Evolutionary conservation across 2,113 vertebrate species (phyloP).

Genomic region (Ceuthmochares aereus): DNA sequence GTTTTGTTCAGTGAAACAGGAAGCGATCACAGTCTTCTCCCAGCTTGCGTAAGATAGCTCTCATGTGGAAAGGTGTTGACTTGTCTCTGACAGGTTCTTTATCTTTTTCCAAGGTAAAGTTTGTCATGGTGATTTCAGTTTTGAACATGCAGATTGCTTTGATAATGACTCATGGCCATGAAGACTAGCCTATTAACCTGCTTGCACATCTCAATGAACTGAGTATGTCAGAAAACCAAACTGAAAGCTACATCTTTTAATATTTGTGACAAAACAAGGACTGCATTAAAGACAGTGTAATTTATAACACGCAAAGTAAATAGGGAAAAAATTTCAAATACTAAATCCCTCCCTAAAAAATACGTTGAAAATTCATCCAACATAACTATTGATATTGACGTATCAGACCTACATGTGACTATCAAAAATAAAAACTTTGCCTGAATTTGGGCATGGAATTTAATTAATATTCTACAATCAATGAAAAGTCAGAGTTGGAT

Average conservation of each 20-base stretch:
- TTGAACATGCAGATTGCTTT: neutral
- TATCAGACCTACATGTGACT: neutral
- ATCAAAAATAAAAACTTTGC: neutral
- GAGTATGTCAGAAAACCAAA: neutral
- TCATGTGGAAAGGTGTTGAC: slow-evolving; percentile 22
- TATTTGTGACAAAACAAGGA: slow-evolving; percentile 46
- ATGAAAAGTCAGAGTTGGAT: slow-evolving; percentile 19
- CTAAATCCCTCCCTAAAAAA: neutral
- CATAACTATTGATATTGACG: neutral
- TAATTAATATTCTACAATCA: neutral
- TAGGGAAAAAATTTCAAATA: neutral
- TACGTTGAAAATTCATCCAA: neutral
- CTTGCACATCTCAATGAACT: neutral
- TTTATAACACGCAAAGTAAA: neutral
- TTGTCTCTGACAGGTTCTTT: neutral
- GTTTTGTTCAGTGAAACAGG: neutral
- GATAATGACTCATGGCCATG: neutral
- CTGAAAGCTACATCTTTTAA: neutral
- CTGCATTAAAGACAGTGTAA: neutral
- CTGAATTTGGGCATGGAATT: neutral
- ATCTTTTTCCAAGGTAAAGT: neutral
- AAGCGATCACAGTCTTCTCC: neutral
- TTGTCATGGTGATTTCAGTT: neutral
- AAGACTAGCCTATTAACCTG: slow-evolving; percentile 3
- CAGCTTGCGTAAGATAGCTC: neutral